These are phyloP conservation scores for Dasyornis broadbenti DNA, from an alignment of 2,113 vertebrate species.

Conservation along the genomic window DNA sequence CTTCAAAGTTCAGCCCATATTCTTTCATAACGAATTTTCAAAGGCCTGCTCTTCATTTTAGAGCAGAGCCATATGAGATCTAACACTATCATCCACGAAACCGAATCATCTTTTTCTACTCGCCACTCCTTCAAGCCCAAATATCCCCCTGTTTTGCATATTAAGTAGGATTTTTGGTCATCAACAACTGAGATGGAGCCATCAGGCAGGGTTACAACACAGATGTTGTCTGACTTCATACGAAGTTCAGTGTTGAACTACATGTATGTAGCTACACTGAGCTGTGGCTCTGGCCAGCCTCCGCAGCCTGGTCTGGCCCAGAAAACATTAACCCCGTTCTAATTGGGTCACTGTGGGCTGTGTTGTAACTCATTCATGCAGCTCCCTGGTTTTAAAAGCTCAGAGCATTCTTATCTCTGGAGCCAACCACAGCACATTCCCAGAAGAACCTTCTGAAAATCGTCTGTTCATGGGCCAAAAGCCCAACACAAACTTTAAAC, in stretches of 20 bases:
- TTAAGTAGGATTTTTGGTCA: background rate
- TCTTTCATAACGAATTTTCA: background rate
- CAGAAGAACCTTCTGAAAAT: background rate
- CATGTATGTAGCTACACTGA: background rate
- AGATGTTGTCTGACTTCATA: background rate
- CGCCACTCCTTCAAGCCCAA: background rate
- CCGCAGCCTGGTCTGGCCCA: background rate
- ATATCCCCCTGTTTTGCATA: background rate
- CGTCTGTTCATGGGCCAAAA: background rate
- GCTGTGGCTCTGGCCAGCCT: background rate
- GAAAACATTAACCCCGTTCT: background rate
- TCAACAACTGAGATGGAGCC: background rate
- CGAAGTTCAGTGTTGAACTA: background rate
- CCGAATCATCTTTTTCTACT: background rate
- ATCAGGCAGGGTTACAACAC: background rate
- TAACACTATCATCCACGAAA: background rate
- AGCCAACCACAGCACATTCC: background rate
- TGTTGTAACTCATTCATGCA: accelerated
- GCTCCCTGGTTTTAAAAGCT: background rate
- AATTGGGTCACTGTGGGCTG: background rate
- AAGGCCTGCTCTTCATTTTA: background rate
- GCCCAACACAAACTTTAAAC: background rate
- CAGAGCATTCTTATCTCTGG: background rate
- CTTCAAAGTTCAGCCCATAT: background rate
- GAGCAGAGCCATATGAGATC: background rate